Conservation (phyloP, 2,113 vertebrate species). For the Sceloporus tristichus region DNA sequence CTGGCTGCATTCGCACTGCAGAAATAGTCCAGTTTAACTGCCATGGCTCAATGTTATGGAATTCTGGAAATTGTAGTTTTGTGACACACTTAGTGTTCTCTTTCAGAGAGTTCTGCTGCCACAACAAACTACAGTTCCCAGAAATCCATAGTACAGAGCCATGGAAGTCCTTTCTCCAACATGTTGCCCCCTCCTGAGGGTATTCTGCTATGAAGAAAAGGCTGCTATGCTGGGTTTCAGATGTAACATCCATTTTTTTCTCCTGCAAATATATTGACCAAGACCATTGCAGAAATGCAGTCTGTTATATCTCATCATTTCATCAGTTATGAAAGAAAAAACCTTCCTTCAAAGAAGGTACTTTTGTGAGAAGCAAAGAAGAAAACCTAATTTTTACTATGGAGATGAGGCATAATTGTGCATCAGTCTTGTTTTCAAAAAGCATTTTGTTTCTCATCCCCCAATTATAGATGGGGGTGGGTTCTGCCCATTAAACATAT, state of each 20-base stretch:
- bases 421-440: not conserved
- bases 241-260: not conserved
- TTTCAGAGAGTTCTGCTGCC: no score
- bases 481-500: slow-evolving; percentile 8
- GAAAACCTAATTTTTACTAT: not conserved
- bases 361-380: not conserved
- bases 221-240: no score
- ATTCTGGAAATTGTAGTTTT: no score
- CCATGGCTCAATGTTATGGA: no score
- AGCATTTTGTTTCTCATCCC: not conserved
- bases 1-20: no score
- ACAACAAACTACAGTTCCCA: no score
- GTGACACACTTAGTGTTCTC: no score
- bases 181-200: not conserved
- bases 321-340: fast-evolving
- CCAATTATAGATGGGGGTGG: not conserved
- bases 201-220: not conserved
- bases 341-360: fast-evolving
- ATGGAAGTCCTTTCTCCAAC: no score
- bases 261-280: not conserved
- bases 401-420: no score
- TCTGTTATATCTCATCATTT: not conserved
- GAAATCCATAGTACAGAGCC: no score
- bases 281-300: not conserved
- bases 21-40: no score